Evolutionary conservation across 2,797 vertebrate species (phyloP), one percentile per base, ranked within the genome.

Genomic region (Chanos chanos): DNA sequence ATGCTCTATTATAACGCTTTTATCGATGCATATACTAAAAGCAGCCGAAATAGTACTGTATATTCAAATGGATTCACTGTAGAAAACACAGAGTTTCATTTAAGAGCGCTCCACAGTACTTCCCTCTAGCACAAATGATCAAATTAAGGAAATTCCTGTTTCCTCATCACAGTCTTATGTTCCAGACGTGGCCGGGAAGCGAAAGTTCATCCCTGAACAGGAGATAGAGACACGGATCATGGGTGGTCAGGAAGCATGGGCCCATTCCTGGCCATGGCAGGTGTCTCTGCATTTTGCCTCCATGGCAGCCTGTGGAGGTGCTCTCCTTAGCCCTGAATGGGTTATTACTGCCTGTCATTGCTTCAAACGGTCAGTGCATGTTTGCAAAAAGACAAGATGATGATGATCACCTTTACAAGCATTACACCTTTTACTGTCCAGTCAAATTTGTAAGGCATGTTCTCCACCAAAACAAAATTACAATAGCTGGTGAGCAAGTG

Each of bases 231-330:
- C 43, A 24, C 55, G 87, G 61, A 83, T 88, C 62, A 76, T 89
- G 1, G 87, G 86, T 3, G 89, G 87, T 0, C 63, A 75, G 34
- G 87, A 88, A 68, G 80, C 87, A 5, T 78, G 69, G 77, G 67
- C 83, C 6, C 74, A 87, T 72, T 88, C 85, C 0, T 89, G 87
- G 87, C 86, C 86, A 2, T 89, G 87, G 87, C 86, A 89, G 68
- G 85, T 83, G 1, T 75, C 73, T 0, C 77, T 90, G 0, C 40
- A 34, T 4, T 72, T 80, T 1, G 13, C 52, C 2, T 45, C 68
- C 28, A 72, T 71, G 51, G 52, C 85, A 0, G 72, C 72, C 18
- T 89, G 88, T 1, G 86, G 87, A 0, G 86, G 86, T 0, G 81
- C 88, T 7, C 28, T 90, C 64, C 45, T 89, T 5, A 1, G 36